Base-by-base conservation (phyloP, 2,797 vertebrate species). In the Vultur gryphus region DNA sequence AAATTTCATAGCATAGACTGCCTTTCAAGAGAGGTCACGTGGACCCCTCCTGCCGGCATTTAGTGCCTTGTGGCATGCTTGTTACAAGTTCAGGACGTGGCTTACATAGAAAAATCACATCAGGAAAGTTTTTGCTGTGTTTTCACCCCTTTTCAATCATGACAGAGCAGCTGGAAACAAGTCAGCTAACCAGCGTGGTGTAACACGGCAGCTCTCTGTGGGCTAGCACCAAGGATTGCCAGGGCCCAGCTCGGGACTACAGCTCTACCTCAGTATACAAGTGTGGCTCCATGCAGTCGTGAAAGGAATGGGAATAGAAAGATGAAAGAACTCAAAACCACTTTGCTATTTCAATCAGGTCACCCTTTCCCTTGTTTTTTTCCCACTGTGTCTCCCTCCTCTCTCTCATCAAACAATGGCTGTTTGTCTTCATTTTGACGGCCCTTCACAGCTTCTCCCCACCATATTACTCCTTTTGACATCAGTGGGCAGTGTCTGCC, bases 171-270 rank as follows among this genome's bases (percentile, higher is more conserved):
- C 51, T 84, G 58, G 78, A 87, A 84, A 51, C 69, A 73, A 89
- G 70, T 7, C 0, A 0, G 44, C 66, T 76, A 55, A 35, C 1
- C 6, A 90, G 77, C 1, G 0, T 64, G 44, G 67, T 59, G 57
- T 87, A 55, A 72, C 55, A 31, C 0, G 0, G 58, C 70, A 77
- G 70, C 29, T 66, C 29, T 37, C 35, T 43, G 7, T 33, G 64
- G 48, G 28, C 73, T 66, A 59, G 31, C 55, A 90, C n/a, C 28
- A 46, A 29, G n/a, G 29, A 29, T 65, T 88, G 62, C 58, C 1
- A 1, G 7, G 75, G 49, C 43, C 58, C 59, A 23, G 59, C 65
- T 16, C 37, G 20, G 79, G 19, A 24, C 35, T 65, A 4, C 75
- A 59, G 58, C 78, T 91, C 58, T 55, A 12, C 67, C 66, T 48